Conservation (phyloP, 92 coral and sea anemone genomes). For the Epizoanthus fatuus region DNA sequence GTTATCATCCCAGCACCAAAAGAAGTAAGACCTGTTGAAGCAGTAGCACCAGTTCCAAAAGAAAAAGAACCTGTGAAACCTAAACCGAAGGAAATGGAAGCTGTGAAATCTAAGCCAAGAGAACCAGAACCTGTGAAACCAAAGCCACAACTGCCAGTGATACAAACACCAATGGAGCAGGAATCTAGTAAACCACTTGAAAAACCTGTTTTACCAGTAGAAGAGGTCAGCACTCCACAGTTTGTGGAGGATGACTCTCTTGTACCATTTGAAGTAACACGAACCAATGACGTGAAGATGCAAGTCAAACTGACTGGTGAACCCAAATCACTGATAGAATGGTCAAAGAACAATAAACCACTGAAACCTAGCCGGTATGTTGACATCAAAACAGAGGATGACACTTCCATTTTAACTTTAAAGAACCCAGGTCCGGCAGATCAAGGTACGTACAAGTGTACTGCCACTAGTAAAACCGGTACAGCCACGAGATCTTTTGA, state of each 20-base stretch:
- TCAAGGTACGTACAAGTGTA: slow-evolving; percentile 84
- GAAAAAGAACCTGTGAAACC: neutral
- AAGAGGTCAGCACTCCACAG: slow-evolving; percentile 35
- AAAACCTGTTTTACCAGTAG: slow-evolving; percentile 12
- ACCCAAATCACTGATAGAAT: slow-evolving; percentile 74
- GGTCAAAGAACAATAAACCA: slow-evolving; percentile 74
- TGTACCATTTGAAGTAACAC: slow-evolving; percentile 81
- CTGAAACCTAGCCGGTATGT: slow-evolving; percentile 66
- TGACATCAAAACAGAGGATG: slow-evolving; percentile 73
- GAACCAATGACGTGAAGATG: slow-evolving; percentile 74
- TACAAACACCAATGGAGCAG: neutral
- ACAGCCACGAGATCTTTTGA: slow-evolving; percentile 74
- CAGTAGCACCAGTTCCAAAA: slow-evolving; percentile 2
- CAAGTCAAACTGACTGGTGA: slow-evolving; percentile 84
- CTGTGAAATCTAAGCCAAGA: neutral
- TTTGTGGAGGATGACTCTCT: slow-evolving; percentile 37
- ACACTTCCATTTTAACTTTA: slow-evolving; percentile 65
- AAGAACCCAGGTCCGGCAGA: slow-evolving; percentile 69
- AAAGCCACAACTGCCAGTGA: neutral
- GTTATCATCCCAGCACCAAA: slow-evolving; percentile 2
- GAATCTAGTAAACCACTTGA: neutral
- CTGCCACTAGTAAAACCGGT: slow-evolving; percentile 81
- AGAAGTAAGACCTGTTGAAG: neutral
- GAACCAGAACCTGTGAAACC: neutral
- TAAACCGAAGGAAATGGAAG: neutral